Percentiles rank a stretch among this genome's conserved stretches.
Conservation (phyloP, 2,888 invertebrate genomes). For the Zhuqinia jingwanae region DNA sequence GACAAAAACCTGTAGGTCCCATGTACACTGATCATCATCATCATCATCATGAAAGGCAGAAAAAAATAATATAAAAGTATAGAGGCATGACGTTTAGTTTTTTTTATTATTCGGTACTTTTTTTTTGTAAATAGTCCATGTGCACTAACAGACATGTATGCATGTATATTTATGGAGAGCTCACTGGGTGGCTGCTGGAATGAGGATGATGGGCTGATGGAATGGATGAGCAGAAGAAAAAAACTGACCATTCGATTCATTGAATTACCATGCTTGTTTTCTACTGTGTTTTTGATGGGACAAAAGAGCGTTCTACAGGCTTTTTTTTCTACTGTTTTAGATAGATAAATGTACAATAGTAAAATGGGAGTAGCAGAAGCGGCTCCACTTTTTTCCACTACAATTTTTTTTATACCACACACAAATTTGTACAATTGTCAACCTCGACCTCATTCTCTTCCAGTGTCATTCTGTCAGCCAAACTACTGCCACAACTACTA, state of each 20-base stretch:
- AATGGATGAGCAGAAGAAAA: conserved; percentile 29
- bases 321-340: not conserved
- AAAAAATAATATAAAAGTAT: not conserved
- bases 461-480: conserved; percentile 69
- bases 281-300: no score
- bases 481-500: no score
- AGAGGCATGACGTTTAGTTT: conserved; percentile 3
- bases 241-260: conserved; percentile 67
- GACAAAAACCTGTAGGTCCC: conserved; percentile 71
- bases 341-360: not conserved
- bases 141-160: not conserved
- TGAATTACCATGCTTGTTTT: conserved; percentile 63
- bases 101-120: no score
- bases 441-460: conserved; percentile 69
- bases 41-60: not conserved
- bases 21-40: conserved; percentile 46
- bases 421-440: conserved; percentile 73
- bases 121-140: no score
- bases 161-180: not conserved
- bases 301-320: conserved; percentile 55
- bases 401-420: conserved; percentile 46
- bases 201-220: conserved; percentile 31
- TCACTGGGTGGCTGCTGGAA: not conserved
- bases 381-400: not conserved
- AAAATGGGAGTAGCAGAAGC: not conserved